Percentiles rank a stretch among this genome's conserved stretches.
phyloP scores from a whole-genome alignment of 2,797 vertebrate genomes.

The Pipistrellus nathusii region DNA sequence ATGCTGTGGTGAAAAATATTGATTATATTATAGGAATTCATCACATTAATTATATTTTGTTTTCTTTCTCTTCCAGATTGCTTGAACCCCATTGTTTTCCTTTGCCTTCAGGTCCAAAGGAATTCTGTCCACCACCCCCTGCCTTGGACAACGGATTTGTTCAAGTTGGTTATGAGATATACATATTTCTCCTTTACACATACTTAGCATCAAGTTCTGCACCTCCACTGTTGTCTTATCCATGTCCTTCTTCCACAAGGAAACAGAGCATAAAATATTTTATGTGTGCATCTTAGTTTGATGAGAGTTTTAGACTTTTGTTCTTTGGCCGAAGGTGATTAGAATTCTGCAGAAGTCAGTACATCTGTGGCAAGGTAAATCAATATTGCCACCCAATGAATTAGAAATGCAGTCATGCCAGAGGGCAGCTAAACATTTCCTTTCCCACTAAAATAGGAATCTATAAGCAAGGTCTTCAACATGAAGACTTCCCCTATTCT shows the following conservation, averaged over 20 bases:
- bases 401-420: neutral
- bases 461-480: neutral
- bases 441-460: neutral
- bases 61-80: conserved; percentile 86
- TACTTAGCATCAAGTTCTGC: neutral
- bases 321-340: neutral
- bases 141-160: conserved; percentile 92
- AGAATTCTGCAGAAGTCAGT: conserved; percentile 28
- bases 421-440: neutral
- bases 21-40: conserved; percentile 6
- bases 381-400: neutral
- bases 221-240: neutral
- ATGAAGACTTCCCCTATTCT: conserved; percentile 22
- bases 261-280: conserved; percentile 21
- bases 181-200: conserved; percentile 6
- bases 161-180: conserved; percentile 87
- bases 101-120: conserved; percentile 88
- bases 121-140: conserved; percentile 91
- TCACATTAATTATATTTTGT: neutral
- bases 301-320: conserved; percentile 28
- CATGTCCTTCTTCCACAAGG: neutral
- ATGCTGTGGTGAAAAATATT: conserved; percentile 49
- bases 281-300: conserved; percentile 8
- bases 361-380: neutral
- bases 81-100: conserved; percentile 96